These are phyloP conservation scores for Sylvilagus floridanus DNA, from an alignment of 2,797 vertebrate genomes.

Conservation along the genomic window DNA sequence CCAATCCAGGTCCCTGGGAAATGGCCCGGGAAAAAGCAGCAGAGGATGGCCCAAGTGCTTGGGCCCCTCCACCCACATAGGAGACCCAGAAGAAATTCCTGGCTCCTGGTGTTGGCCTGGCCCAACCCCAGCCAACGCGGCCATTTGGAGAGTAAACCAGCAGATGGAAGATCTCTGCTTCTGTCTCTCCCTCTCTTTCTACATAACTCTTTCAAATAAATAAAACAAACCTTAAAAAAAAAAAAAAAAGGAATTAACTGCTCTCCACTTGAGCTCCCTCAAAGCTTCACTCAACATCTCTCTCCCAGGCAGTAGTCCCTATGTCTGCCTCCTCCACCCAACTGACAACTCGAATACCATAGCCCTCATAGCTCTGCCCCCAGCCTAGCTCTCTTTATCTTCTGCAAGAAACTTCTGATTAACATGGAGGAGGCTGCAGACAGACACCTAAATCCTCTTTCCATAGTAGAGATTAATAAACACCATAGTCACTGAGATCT, in stretches of 20 bases:
- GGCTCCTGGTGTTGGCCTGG: too few species aligned
- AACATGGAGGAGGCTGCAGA: neutral
- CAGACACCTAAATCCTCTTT: neutral
- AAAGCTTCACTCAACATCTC: neutral
- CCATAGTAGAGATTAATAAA: neutral
- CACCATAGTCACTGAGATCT: neutral
- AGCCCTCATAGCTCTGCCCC: neutral
- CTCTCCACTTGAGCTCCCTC: neutral
- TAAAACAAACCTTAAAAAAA: too few species aligned
- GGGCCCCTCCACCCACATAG: too few species aligned
- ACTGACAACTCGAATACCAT: neutral
- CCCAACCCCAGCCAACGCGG: too few species aligned
- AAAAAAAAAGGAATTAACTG: neutral
- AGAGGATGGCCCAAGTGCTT: too few species aligned
- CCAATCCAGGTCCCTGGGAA: too few species aligned
- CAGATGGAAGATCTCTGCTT: too few species aligned
- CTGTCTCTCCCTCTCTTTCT: too few species aligned
- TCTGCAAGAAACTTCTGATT: neutral
- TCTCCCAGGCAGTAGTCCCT: neutral
- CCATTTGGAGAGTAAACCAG: too few species aligned
- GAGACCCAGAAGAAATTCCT: too few species aligned
- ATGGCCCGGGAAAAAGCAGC: too few species aligned
- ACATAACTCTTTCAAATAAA: too few species aligned
- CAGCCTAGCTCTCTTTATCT: neutral
- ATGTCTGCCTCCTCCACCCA: neutral